Base-by-base conservation (phyloP, 2,113 vertebrate genomes). In the Elanoides forficatus region DNA sequence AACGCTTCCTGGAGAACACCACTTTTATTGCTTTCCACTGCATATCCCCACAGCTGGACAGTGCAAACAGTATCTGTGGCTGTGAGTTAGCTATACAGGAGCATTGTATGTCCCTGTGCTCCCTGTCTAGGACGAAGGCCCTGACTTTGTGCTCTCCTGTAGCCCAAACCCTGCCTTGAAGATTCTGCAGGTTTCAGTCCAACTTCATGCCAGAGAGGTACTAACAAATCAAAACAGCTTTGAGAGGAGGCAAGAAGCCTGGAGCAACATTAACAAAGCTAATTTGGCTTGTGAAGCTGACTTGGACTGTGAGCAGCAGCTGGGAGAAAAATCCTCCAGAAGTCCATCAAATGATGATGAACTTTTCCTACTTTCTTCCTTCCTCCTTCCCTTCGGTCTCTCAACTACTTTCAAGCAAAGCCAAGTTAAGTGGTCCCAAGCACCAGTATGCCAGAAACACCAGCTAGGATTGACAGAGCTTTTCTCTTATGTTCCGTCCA, bases 91-190 rank as follows among this genome's bases (percentile, higher is more conserved):
- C 2, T 1, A 1, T 5, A 36, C 72, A 52, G 58, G 59, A 66
- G 16, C 65, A 42, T 7, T 0, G 0, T 43, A 68, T 0, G 0
- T 42, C 42, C 83, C 63, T 48, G 43, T 1, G 2, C 21, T 40
- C 48, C 63, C 55, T 56, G 25, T 26, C 21, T 4, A 29, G 59
- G 30, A 27, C 15, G 30, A 27, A 36, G 52, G 15, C 42, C 42
- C 40, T 15, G 6, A 32, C 19, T 63, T 29, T 7, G 8, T 27
- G 58, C 32, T 82, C 58, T 68, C 48, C 66, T 76, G 34, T 11
- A 76, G 67, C 58, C n/a, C 47, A 75, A 55, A 55, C 10, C 23
- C 14, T 73, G n/a, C 74, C 53, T 63, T 25, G 62, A 67, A 73
- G 23, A 38, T 18, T 38, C 48, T n/a, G 40, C 26, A 85, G 32